Percentiles rank a stretch among this genome's conserved stretches.
phyloP scores from a whole-genome alignment of 37 sponge, comb jelly and placozoan genomes.

The Bolinopsis microptera region DNA sequence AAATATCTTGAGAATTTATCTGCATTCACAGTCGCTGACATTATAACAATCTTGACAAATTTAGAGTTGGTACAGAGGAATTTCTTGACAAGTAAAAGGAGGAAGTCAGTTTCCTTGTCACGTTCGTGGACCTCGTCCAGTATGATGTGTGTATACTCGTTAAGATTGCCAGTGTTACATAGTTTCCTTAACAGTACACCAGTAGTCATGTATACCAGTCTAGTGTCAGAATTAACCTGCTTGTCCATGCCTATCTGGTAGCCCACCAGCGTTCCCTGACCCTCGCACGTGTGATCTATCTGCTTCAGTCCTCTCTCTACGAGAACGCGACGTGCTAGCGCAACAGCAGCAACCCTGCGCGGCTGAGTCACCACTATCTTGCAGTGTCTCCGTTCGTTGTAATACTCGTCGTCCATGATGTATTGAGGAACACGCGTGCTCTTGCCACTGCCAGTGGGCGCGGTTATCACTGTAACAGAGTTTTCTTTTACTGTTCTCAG shows the following conservation, averaged over 20 bases:
- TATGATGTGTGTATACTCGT: slow-evolving; percentile 91
- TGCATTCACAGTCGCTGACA: slow-evolving; percentile 92
- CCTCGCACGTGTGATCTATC: not conserved
- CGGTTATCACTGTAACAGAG: slow-evolving; percentile 82
- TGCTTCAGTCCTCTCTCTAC: slow-evolving; percentile 72
- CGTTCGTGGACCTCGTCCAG: slow-evolving; percentile 97
- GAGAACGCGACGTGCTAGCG: slow-evolving; percentile 83
- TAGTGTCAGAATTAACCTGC: slow-evolving; percentile 77
- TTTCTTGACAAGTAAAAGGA: slow-evolving; percentile 82
- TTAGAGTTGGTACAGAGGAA: slow-evolving; percentile 82
- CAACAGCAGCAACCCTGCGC: slow-evolving; percentile 84
- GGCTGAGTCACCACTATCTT: slow-evolving; percentile 98
- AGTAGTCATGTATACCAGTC: slow-evolving; percentile 90
- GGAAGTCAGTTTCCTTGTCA: slow-evolving; percentile 90
- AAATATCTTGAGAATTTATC: slow-evolving; percentile 81
- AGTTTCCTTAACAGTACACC: slow-evolving; percentile 88
- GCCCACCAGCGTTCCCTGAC: slow-evolving; percentile 86
- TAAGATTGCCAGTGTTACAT: slow-evolving; percentile 81
- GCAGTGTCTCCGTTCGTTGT: slow-evolving; percentile 72
- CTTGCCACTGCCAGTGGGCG: slow-evolving; percentile 71
- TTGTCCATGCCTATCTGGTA: slow-evolving; percentile 90
- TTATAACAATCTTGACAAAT: slow-evolving; percentile 86
- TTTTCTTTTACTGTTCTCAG: slow-evolving; percentile 75
- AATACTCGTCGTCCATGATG: slow-evolving; percentile 77
- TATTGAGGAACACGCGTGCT: slow-evolving; percentile 75